Evolutionary conservation across 2,797 vertebrate genomes (phyloP).

Genomic region (Phylloscopus collybita): DNA sequence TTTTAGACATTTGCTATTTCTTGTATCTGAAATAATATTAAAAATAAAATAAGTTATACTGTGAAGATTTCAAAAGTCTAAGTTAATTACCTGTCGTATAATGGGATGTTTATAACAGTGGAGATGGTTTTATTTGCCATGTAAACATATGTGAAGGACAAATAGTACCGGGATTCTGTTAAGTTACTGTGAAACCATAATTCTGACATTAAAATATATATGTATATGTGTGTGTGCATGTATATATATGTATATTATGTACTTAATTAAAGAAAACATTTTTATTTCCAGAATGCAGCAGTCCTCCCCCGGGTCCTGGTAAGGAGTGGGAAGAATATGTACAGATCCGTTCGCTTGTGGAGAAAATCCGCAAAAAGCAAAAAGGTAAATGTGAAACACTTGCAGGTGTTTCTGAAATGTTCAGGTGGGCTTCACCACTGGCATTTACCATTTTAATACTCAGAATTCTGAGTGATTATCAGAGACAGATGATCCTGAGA

Average conservation of each 20-base stretch:
- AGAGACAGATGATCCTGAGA: not conserved
- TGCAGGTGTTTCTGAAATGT: not conserved
- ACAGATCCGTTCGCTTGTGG: slow-evolving; percentile 92
- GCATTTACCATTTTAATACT: not conserved
- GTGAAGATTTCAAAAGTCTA: not conserved
- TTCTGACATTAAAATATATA: not conserved
- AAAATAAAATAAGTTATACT: not conserved
- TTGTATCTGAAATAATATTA: not conserved
- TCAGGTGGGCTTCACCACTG: not conserved
- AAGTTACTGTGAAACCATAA: not conserved
- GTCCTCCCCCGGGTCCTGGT: slow-evolving; percentile 87
- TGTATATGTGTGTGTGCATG: not conserved
- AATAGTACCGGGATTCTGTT: not conserved
- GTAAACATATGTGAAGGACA: not conserved
- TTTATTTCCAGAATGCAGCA: slow-evolving; percentile 87
- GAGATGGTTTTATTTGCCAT: not conserved
- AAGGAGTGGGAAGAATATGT: slow-evolving; percentile 97
- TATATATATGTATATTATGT: not conserved
- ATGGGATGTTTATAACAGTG: not conserved
- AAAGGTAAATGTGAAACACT: slow-evolving; percentile 82
- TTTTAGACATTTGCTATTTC: not conserved
- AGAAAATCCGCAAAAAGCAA: slow-evolving; percentile 97
- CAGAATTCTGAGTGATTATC: not conserved
- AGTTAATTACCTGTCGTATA: not conserved
- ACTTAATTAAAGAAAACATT: not conserved